A percentile compares a stretch with the other conserved stretches of the same genome.
These are phyloP conservation scores for Habroteleia sp. DNA, from an alignment of 2,888 invertebrate species.

Conservation along the genomic window DNA sequence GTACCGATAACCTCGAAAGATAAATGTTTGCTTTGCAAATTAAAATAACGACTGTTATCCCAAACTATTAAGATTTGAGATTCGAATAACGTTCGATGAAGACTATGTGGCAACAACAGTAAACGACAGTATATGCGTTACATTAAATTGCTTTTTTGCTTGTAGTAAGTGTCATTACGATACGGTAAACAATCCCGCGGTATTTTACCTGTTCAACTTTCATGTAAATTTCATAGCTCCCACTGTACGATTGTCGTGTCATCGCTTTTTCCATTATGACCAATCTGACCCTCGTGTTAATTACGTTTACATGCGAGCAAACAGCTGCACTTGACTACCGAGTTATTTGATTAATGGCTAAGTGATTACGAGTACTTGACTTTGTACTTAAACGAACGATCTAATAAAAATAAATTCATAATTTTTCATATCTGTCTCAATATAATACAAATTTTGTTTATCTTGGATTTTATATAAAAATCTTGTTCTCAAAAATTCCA, in stretches of 20 bases:
- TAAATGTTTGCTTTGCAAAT: slow-evolving; percentile 41
- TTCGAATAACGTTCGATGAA: slow-evolving; percentile 46
- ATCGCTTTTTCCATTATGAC: slow-evolving; percentile 43
- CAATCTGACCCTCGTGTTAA: slow-evolving; percentile 58
- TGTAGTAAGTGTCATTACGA: slow-evolving; percentile 38
- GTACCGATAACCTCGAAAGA: slow-evolving; percentile 16
- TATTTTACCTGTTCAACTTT: slow-evolving; percentile 24
- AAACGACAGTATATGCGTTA: slow-evolving; percentile 22
- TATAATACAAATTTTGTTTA: too few species aligned
- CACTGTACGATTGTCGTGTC: slow-evolving; percentile 33
- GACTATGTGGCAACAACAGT: slow-evolving; percentile 30
- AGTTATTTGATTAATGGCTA: slow-evolving; percentile 49
- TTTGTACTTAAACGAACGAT: too few species aligned
- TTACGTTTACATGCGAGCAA: slow-evolving; percentile 42
- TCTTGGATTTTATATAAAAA: slow-evolving; percentile 11
- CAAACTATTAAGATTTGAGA: slow-evolving; percentile 26
- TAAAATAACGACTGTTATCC: slow-evolving; percentile 13
- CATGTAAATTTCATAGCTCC: slow-evolving; percentile 52
- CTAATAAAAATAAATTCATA: too few species aligned
- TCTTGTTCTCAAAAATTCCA: too few species aligned
- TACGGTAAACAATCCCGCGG: slow-evolving; percentile 39
- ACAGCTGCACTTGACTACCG: slow-evolving; percentile 30
- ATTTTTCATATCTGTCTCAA: too few species aligned
- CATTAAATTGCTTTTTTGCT: slow-evolving; percentile 50
- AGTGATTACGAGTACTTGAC: too few species aligned